These are phyloP conservation scores for Glaucomys volans DNA, from an alignment of 2,113 vertebrate species.

Conservation along the genomic window DNA sequence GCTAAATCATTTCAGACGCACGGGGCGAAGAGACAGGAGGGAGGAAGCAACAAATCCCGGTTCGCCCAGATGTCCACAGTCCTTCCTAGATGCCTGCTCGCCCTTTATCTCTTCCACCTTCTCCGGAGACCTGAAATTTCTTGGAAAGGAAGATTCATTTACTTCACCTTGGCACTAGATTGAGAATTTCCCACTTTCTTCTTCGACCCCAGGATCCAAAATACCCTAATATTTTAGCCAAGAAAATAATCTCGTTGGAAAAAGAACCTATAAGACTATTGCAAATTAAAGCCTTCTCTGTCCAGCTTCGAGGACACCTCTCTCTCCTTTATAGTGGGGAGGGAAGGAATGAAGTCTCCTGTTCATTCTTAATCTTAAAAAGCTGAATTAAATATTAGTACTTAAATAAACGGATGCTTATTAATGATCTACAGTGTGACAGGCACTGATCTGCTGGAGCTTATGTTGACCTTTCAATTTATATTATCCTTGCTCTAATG, in stretches of 20 bases:
- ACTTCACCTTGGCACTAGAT: conserved; percentile 47
- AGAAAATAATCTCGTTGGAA: background rate
- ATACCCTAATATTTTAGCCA: background rate
- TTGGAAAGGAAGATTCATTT: background rate
- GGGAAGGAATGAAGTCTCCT: background rate
- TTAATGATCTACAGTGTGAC: background rate
- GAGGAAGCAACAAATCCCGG: background rate
- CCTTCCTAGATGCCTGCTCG: background rate
- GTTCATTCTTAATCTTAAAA: background rate
- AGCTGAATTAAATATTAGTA: background rate
- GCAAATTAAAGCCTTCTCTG: background rate
- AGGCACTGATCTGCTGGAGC: background rate
- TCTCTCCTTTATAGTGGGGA: background rate
- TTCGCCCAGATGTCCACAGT: background rate
- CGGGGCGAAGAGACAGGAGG: background rate
- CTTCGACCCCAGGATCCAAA: background rate
- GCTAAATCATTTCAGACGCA: background rate
- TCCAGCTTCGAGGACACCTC: background rate
- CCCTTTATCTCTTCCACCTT: background rate
- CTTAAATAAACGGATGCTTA: background rate
- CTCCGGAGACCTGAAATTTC: background rate
- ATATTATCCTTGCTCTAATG: background rate
- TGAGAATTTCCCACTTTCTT: conserved; percentile 18
- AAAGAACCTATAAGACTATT: background rate
- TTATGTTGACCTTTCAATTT: background rate